Base-by-base conservation (phyloP, 2,888 invertebrate species). In the Xestia xanthographa region DNA sequence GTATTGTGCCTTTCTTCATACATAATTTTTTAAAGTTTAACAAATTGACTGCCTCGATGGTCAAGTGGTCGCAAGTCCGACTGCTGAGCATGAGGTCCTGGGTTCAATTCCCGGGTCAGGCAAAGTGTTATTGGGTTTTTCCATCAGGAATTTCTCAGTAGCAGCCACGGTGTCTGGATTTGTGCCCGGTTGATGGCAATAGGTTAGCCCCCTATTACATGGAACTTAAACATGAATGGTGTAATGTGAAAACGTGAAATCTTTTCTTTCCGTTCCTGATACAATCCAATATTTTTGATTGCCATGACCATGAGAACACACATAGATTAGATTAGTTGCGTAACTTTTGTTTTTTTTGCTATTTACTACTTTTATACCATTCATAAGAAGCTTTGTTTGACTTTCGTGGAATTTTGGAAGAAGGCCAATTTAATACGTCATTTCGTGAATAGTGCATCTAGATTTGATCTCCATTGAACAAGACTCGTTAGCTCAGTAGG, bases 401-500 rank as follows among this genome's bases (percentile, higher is more conserved):
- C 34, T 34, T 60, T 20, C 5, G 20, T 20, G 20, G 60, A 34
- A 20, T 60, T 34, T 34, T 60, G 60, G 34, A 60, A 34, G 20
- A 20, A 9, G 9, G 50, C 50, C 50, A 50, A 50, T 22, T 22
- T 29, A 8, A 29, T 5, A 29, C 29, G 58, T 58, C 17, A 58
- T 58, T 29, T 58, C 4, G 17, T 29, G 17, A 17, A 29, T 58
- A 58, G 3, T 58, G 29, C 58, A 9, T 20, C 17, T 58, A 9
- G 58, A 29, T 29, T 58, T 58, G 17, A 29, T 4, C 3, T 29
- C 3, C 20, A 0, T 17, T 56, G 17, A 29, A 58, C 8, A 58
- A 58, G 58, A 58, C 58, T 58, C 58, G 58, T 58, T 58, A 58
- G 58, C 58, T 58, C 58, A 58, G 58, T 77, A 74, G 77, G 77